These are phyloP conservation scores for Salvelinus namaycush DNA, from an alignment of 2,113 vertebrate genomes.

Conservation along the genomic window DNA sequence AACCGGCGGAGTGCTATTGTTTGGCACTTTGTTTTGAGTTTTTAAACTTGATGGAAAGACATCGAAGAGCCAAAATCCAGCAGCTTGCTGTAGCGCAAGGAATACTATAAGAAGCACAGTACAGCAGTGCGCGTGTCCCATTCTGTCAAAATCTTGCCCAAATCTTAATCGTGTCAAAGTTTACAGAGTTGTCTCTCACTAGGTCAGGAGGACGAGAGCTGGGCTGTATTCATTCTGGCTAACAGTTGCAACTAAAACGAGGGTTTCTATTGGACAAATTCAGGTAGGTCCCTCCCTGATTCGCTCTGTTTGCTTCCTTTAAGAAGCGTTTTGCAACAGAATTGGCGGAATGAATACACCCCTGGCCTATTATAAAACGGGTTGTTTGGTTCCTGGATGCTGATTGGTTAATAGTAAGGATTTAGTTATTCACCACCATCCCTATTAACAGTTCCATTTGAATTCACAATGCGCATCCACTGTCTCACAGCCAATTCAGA, in stretches of 20 bases:
- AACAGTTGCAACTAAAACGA: background rate
- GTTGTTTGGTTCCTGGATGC: too few species aligned
- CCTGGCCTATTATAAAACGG: too few species aligned
- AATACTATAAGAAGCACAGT: slow-evolving; percentile 38
- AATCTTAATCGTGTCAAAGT: background rate
- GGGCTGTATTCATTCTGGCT: background rate
- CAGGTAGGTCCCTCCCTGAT: too few species aligned
- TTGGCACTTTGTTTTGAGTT: slow-evolving; percentile 48
- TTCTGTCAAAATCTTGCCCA: background rate
- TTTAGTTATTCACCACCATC: too few species aligned
- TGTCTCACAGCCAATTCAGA: too few species aligned
- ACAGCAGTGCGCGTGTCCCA: slow-evolving; percentile 22
- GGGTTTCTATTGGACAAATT: too few species aligned
- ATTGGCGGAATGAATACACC: too few species aligned
- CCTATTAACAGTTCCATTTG: too few species aligned
- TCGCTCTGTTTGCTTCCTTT: too few species aligned
- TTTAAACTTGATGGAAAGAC: slow-evolving; percentile 83
- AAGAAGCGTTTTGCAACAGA: too few species aligned
- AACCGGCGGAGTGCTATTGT: slow-evolving; percentile 82
- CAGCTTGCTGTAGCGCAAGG: slow-evolving; percentile 65
- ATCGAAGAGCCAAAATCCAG: slow-evolving; percentile 84
- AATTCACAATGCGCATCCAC: too few species aligned
- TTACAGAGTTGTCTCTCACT: background rate
- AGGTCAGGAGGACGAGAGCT: background rate
- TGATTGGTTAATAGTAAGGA: background rate